Percentiles rank a stretch among this genome's conserved stretches.
phyloP scores from a whole-genome alignment of 2,888 invertebrate genomes.

The Coelopa pilipes region DNA sequence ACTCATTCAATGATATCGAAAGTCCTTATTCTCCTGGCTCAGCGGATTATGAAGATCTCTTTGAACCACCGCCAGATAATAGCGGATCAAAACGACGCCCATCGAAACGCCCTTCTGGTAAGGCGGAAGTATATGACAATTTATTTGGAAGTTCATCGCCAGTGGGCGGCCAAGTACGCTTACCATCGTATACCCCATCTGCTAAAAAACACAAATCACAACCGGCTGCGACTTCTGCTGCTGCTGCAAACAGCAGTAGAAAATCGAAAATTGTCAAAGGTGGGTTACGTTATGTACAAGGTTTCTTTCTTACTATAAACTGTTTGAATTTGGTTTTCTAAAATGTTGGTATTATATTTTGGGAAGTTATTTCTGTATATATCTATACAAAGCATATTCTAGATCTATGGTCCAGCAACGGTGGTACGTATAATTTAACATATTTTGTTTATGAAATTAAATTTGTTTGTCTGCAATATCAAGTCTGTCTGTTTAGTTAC shows the following conservation, averaged over 20 bases:
- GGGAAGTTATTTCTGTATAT: slow-evolving; percentile 33
- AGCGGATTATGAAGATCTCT: slow-evolving; percentile 88
- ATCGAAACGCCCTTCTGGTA: slow-evolving; percentile 46
- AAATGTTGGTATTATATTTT: slow-evolving; percentile 11
- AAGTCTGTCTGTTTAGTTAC: too few species aligned
- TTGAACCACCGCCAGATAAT: slow-evolving; percentile 76
- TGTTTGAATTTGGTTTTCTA: neutral
- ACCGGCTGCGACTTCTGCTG: slow-evolving; percentile 32
- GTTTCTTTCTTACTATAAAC: neutral
- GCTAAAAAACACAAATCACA: slow-evolving; percentile 48
- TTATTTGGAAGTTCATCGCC: slow-evolving; percentile 73
- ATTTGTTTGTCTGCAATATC: too few species aligned
- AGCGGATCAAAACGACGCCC: slow-evolving; percentile 48
- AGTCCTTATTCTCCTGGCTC: slow-evolving; percentile 91
- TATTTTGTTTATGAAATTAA: neutral
- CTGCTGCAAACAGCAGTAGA: slow-evolving; percentile 48
- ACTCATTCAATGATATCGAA: slow-evolving; percentile 73
- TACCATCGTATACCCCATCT: slow-evolving; percentile 51
- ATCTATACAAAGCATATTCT: slow-evolving; percentile 12
- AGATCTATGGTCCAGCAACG: neutral
- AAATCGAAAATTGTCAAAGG: slow-evolving; percentile 63
- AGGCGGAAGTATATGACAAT: slow-evolving; percentile 72
- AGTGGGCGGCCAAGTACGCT: slow-evolving; percentile 49
- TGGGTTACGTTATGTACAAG: slow-evolving; percentile 51
- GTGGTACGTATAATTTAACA: slow-evolving; percentile 21